phyloP scores from a whole-genome alignment of 1,140 invertebrate genomes.

The Dreissena rostriformis region DNA sequence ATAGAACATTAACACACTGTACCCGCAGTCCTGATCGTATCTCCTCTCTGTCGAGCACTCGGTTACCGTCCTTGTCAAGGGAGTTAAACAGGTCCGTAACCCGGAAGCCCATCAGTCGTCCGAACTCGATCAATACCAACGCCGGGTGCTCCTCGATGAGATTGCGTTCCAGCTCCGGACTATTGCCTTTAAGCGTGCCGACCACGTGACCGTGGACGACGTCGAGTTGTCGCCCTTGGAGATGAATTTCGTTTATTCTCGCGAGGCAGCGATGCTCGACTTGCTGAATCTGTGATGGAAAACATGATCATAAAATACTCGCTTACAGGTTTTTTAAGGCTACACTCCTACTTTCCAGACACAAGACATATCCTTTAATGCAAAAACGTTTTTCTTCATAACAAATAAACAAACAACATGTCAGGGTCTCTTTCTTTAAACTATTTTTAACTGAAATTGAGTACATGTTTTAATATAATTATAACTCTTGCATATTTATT shows the following conservation, averaged over 20 bases:
- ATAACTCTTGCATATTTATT: too few species aligned
- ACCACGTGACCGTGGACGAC: slow-evolving; percentile 59
- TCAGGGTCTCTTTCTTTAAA: too few species aligned
- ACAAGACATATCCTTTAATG: too few species aligned
- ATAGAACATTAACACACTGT: not conserved
- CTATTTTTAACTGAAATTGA: too few species aligned
- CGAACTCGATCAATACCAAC: slow-evolving; percentile 70
- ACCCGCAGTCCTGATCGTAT: slow-evolving; percentile 72
- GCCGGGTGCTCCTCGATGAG: slow-evolving; percentile 63
- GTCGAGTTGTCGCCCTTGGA: slow-evolving; percentile 41
- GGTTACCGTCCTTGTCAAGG: slow-evolving; percentile 72
- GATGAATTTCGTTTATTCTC: slow-evolving; percentile 42
- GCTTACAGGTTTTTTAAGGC: too few species aligned
- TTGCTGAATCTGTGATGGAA: slow-evolving; percentile 53
- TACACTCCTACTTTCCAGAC: too few species aligned
- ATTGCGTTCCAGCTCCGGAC: slow-evolving; percentile 54
- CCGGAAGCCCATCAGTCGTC: slow-evolving; percentile 68
- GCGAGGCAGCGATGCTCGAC: slow-evolving; percentile 52
- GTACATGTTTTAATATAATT: too few species aligned
- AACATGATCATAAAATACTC: not conserved
- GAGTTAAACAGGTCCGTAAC: slow-evolving; percentile 70
- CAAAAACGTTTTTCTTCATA: not conserved
- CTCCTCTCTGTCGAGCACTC: slow-evolving; percentile 66
- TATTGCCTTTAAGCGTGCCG: slow-evolving; percentile 23
- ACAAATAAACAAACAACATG: too few species aligned